phyloP scores from a whole-genome alignment of 2,113 vertebrate species.

The Puntigrus tetrazona region DNA sequence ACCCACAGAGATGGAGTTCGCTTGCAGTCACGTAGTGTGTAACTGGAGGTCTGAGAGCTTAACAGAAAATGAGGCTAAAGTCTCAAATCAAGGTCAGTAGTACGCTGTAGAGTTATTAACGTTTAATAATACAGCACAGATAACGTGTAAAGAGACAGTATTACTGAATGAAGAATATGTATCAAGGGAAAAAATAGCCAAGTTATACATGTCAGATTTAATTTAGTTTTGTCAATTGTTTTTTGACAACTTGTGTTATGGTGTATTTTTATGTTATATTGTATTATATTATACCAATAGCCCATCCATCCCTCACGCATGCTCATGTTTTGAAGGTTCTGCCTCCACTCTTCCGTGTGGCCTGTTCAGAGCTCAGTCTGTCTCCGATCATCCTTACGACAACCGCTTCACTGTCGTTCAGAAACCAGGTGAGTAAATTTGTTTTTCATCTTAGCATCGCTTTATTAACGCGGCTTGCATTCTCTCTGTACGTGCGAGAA shows the following conservation, averaged over 20 bases:
- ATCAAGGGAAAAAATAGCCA: background rate
- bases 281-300: no score
- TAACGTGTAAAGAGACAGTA: background rate
- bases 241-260: background rate
- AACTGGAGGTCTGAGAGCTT: constrained; percentile 64
- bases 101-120: background rate
- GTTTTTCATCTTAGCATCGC: background rate
- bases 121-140: background rate
- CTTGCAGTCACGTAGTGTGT: constrained; percentile 75
- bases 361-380: constrained; percentile 41
- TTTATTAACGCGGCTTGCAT: background rate
- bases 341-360: constrained; percentile 29
- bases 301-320: background rate
- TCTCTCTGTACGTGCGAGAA: background rate
- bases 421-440: constrained; percentile 51
- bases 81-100: constrained; percentile 22
- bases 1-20: constrained; percentile 74
- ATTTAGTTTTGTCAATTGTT: background rate
- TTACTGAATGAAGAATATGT: background rate
- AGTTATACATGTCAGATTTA: background rate
- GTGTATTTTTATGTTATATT: background rate
- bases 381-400: constrained; percentile 62
- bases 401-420: constrained; percentile 59
- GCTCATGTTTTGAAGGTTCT: constrained; percentile 9
- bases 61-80: constrained; percentile 43